Evolutionary conservation across 2,797 vertebrate species (phyloP).

Genomic region (Rhinella marina): DNA sequence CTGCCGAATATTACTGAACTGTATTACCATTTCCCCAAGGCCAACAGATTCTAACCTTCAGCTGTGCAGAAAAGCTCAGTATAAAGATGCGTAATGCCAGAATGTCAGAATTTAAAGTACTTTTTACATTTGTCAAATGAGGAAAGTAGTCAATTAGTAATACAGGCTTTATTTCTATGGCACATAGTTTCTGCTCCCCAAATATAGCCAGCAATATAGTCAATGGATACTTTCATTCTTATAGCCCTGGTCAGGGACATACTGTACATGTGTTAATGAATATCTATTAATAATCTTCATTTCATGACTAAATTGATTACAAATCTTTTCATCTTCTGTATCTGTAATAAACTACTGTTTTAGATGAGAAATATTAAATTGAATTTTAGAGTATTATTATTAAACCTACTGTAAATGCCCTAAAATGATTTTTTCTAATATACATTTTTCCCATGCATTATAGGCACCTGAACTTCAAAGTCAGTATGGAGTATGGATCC

Average conservation of each 20-base stretch:
- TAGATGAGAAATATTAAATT: too few relatives aligned
- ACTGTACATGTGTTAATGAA: too few relatives aligned
- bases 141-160: neutral
- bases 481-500: too few relatives aligned
- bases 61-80: neutral
- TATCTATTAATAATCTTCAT: too few relatives aligned
- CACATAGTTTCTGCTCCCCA: neutral
- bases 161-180: neutral
- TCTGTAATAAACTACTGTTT: too few relatives aligned
- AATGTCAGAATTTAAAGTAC: slow-evolving; percentile 9
- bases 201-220: neutral
- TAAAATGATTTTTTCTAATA: too few relatives aligned
- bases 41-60: neutral
- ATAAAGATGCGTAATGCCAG: neutral
- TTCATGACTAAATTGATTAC: too few relatives aligned
- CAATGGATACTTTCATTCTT: neutral
- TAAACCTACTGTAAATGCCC: too few relatives aligned
- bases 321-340: too few relatives aligned
- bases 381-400: too few relatives aligned
- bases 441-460: too few relatives aligned
- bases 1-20: neutral
- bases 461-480: too few relatives aligned
- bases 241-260: neutral
- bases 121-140: neutral
- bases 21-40: neutral